A percentile compares a stretch with the other conserved stretches of the same genome.
Evolutionary conservation across 1,140 invertebrate species (phyloP).

Genomic region (Scylla paramamosain): DNA sequence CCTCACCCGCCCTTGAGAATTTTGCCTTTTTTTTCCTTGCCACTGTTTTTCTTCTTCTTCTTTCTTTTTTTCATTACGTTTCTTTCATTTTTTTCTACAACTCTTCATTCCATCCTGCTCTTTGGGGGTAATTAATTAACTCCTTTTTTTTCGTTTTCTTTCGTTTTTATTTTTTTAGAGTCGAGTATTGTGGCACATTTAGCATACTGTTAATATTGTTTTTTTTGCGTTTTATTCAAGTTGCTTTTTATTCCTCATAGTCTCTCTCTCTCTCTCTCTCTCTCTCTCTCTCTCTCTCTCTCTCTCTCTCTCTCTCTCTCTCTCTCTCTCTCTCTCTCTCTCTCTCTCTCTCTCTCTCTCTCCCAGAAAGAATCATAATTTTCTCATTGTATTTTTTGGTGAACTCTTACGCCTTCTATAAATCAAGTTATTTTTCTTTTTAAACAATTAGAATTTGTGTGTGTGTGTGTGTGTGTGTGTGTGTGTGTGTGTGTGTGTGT

Average conservation of each 20-base stretch:
- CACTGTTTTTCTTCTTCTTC: neutral
- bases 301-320: constrained; percentile 37
- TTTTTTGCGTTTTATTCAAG: neutral
- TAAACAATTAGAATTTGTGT: too few relatives aligned
- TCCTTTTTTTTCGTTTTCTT: neutral
- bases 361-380: neutral
- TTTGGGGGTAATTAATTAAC: neutral
- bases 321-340: constrained; percentile 5
- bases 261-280: constrained; percentile 30
- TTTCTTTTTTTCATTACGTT: neutral
- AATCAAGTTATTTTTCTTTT: neutral
- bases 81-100: neutral
- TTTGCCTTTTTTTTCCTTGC: neutral
- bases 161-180: neutral
- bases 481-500: neutral
- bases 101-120: neutral
- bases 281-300: constrained; percentile 40
- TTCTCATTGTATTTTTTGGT: neutral
- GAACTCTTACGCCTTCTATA: neutral
- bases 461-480: too few relatives aligned
- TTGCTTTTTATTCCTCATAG: neutral
- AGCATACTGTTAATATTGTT: neutral
- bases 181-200: neutral
- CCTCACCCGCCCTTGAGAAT: neutral
- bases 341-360: neutral